Evolutionary conservation across 2,888 invertebrate genomes (phyloP), one percentile per base, ranked within the genome.

Genomic region (Drosophila algonquin): DNA sequence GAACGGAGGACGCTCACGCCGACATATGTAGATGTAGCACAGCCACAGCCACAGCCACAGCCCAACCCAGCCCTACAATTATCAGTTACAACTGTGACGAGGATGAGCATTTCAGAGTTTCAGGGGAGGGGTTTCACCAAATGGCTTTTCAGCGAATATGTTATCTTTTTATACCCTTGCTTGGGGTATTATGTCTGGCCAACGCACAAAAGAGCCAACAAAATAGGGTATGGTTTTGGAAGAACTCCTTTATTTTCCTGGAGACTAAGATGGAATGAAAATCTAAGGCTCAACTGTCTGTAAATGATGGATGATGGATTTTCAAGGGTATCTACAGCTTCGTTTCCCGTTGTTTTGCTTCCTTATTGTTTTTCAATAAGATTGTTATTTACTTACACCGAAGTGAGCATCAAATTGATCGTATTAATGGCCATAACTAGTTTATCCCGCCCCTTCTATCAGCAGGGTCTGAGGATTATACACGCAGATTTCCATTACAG

Each of bases 351-450:
- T 14, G 24, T 24, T 4, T 3, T 9, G 6, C 0, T 18, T 48
- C 8, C 5, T 1, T 7, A 1, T 14, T 21, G 51, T 76, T 78
- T 80, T 84, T 88, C 91, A 89, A 90, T 90, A 89, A 88, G 87
- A 87, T 87, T 90, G 87, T 90, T 87, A 86, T 86, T 89, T 90
- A 86, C 90, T 90, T 87, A 81, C 90, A 84, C 81, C 84, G 83
- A 91, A 90, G 88, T 91, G 91, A 90, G 89, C 91, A 91, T 87
- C 91, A 92, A 92, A 92, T 92, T 92, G 92, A 91, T 92, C 91
- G 91, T 91, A 92, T 92, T 92, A 92, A 91, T 91, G 91, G 89
- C 90, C 89, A 90, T 92, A 91, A 92, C 91, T 91, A 91, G 91
- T 92, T 92, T 91, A 92, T 91, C 82, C 92, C 91, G 91, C 92